Evolutionary conservation across 2,888 invertebrate genomes (phyloP), one percentile per base, ranked within the genome.

Genomic region (Ophioninae sp.): DNA sequence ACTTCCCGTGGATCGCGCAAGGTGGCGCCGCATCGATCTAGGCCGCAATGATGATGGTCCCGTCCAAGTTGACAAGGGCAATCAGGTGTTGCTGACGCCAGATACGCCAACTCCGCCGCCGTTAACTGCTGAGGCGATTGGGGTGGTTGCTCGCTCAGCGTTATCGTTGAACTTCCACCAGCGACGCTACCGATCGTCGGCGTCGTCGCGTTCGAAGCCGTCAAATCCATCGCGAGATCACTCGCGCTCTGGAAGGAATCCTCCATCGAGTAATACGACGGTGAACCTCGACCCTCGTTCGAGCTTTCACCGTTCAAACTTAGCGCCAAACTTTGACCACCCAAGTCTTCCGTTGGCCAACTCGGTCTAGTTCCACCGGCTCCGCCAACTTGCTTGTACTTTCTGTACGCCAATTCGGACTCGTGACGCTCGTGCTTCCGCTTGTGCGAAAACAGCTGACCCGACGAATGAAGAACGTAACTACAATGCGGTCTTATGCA

Each of bases 391-490:
- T 95, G 93, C 92, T 96, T 95, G 93, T 95, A 96, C 92, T 95
- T 97, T 92, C 97, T 94, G 93, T 97, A 97, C 7, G 96, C 97
- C 92, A 97, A 94, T 91, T 99, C 99, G 50, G 97, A 97, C 89
- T 98, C 98, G 90, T 97, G 96, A 70, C 99, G 95, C 93, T 99
- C 99, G 93, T 99, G 99, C 91, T 99, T 99, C 79, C 99, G 95
- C 93, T 99, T 99, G 93, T 99, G 99, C 10, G 99, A 98, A 93
- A 98, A 97, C 87, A 99, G 95, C 93, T 99, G 99, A 73, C 98
- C 98, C 91, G 98, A 98, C 56, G 98, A 98, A 92, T 99, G 99
- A 85, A 99, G 94, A 3, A 99, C 99, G 92, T 99, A 99, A 93
- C 96, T 97, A 94, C 99, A 99, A 83, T 97, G 97, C 2, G 97